A percentile compares a stretch with the other conserved stretches of the same genome.
Conservation (phyloP, 1,140 invertebrate species). For the Ceratitis capitata region DNA sequence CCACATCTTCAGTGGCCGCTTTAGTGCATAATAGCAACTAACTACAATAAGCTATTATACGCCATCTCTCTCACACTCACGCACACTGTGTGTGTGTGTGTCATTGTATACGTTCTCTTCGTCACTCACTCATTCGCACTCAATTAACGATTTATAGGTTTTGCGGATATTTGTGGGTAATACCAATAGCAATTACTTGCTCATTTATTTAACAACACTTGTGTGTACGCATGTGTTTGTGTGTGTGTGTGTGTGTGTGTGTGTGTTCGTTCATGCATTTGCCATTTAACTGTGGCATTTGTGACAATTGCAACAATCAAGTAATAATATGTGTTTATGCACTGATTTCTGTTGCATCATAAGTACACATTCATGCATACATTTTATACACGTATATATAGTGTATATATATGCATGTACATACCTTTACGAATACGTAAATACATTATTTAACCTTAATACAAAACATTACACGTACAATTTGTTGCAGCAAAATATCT, state of each 20-base stretch:
- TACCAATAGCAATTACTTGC: neutral
- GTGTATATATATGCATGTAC: no score
- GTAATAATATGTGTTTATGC: neutral
- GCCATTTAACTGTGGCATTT: neutral
- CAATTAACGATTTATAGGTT: neutral
- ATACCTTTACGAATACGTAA: no score
- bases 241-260: neutral
- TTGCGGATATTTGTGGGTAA: neutral
- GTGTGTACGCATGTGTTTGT: no score
- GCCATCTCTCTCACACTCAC: neutral
- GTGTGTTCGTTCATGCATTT: neutral
- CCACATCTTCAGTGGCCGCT: neutral
- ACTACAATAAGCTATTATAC: neutral
- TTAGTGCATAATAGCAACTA: neutral
- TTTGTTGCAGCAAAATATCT: neutral
- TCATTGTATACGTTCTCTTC: neutral
- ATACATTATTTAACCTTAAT: neutral
- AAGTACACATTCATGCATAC: neutral
- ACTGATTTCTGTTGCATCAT: neutral
- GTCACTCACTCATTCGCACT: neutral
- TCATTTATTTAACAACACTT: no score
- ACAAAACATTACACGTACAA: neutral
- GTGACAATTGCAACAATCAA: constrained; percentile 25
- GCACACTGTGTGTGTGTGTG: neutral
- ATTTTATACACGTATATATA: neutral